Percentiles rank a stretch among this genome's conserved stretches.
Evolutionary conservation across 2,797 vertebrate species (phyloP).

Genomic region (Coendou prehensilis): DNA sequence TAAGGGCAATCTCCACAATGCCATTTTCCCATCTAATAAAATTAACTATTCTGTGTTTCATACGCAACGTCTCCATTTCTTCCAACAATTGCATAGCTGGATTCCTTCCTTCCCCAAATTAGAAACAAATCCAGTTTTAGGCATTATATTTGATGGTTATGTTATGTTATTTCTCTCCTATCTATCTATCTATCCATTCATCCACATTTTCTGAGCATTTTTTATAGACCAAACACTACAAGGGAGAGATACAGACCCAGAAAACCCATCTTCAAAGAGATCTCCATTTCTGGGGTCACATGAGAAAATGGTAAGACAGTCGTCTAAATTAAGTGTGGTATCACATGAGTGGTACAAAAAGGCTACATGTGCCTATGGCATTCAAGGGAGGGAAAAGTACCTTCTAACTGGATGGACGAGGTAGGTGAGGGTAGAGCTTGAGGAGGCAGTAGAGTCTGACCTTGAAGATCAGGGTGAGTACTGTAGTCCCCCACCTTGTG

Average conservation of each 20-base stretch:
- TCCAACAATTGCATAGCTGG: not conserved
- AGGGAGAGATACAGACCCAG: too few relatives aligned
- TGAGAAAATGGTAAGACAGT: not conserved
- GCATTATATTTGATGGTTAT: not conserved
- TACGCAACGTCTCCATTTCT: not conserved
- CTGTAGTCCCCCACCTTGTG: rapidly evolving
- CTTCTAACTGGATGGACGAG: not conserved
- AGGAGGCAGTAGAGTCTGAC: not conserved
- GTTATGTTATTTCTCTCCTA: not conserved
- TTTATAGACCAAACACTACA: not conserved
- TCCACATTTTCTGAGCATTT: not conserved
- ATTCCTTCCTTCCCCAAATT: not conserved
- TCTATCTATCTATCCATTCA: not conserved
- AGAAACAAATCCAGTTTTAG: not conserved
- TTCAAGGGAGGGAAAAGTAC: not conserved
- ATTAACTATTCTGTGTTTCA: not conserved
- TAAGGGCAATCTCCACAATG: not conserved
- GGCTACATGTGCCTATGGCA: not conserved
- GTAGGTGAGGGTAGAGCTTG: not conserved
- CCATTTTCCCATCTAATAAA: not conserved
- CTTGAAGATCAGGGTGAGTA: not conserved
- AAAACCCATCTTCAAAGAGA: not conserved
- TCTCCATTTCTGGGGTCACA: not conserved
- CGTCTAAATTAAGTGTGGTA: too few relatives aligned
- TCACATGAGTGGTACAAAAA: not conserved